A percentile compares a stretch with the other conserved stretches of the same genome.
Evolutionary conservation across 2,888 invertebrate genomes (phyloP).

Genomic region (Lithosia quadra): DNA sequence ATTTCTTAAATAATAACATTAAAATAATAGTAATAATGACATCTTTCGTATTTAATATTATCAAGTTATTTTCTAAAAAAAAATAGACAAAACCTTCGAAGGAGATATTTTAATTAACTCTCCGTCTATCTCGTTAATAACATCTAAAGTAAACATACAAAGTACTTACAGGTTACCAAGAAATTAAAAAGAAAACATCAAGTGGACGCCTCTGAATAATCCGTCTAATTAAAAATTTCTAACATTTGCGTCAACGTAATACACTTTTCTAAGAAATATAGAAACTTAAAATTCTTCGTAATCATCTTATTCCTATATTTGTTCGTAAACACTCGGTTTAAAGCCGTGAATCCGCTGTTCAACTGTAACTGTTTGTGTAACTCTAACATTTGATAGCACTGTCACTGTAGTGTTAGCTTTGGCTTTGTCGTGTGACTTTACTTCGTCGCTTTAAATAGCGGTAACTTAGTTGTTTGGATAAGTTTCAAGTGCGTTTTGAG

Average conservation of each 20-base stretch:
- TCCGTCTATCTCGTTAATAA: neutral
- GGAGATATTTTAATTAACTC: neutral
- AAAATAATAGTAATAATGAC: too few relatives aligned
- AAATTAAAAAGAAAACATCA: conserved; percentile 1
- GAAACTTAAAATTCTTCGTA: conserved; percentile 47
- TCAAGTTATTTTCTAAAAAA: too few relatives aligned
- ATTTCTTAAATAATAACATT: too few relatives aligned
- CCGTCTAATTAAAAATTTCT: conserved; percentile 14
- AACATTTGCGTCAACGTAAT: conserved; percentile 10
- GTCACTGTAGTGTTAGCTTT: conserved; percentile 38
- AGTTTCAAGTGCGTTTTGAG: conserved; percentile 14
- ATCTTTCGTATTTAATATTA: too few relatives aligned
- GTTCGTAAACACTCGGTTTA: conserved; percentile 46
- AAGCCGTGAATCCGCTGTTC: conserved; percentile 41
- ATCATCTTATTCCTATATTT: conserved; percentile 41
- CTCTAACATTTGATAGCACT: conserved; percentile 36
- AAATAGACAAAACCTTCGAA: too few relatives aligned
- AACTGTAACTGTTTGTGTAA: conserved; percentile 48
- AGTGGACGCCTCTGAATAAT: conserved; percentile 3
- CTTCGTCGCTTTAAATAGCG: conserved; percentile 42
- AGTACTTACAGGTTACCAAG: neutral
- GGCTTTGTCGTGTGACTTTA: conserved; percentile 36
- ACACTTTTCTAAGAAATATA: conserved; percentile 36
- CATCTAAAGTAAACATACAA: neutral
- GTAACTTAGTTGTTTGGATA: conserved; percentile 29